A percentile compares a stretch with the other conserved stretches of the same genome.
These are phyloP conservation scores for Bradysia coprophila DNA, from an alignment of 1,140 invertebrate genomes.

Conservation along the genomic window DNA sequence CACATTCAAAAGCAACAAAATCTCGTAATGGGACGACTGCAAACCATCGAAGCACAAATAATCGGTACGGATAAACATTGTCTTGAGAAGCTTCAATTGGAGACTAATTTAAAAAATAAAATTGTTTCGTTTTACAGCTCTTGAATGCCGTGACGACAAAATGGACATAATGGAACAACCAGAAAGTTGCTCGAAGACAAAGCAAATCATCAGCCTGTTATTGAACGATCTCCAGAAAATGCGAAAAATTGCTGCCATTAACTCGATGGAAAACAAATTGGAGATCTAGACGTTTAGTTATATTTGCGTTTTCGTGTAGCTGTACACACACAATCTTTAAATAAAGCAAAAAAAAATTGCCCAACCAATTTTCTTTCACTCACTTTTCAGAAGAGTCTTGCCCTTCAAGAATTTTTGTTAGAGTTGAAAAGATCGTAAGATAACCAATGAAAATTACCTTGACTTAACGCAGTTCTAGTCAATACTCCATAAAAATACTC, in stretches of 20 bases:
- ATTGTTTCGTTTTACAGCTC: neutral
- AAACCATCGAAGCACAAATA: slow-evolving; percentile 58
- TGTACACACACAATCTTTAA: too few species aligned
- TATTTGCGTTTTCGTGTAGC: too few species aligned
- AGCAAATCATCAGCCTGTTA: neutral
- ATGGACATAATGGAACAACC: neutral
- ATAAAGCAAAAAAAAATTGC: too few species aligned
- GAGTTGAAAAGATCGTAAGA: too few species aligned
- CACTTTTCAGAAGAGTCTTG: too few species aligned
- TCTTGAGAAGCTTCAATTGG: neutral
- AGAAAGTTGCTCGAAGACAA: neutral
- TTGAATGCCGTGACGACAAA: neutral
- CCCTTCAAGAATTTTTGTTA: too few species aligned
- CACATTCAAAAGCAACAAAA: slow-evolving; percentile 58
- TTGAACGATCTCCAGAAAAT: neutral
- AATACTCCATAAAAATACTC: too few species aligned
- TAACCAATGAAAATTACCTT: too few species aligned
- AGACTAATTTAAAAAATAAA: neutral
- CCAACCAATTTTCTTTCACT: too few species aligned
- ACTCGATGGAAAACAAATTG: too few species aligned
- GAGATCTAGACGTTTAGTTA: too few species aligned
- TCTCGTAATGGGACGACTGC: slow-evolving; percentile 47
- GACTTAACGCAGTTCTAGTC: too few species aligned
- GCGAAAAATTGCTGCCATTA: neutral
- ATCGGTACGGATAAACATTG: slow-evolving; percentile 28